phyloP scores from a whole-genome alignment of 2,797 vertebrate species.

The Sebastolobus altivelis region DNA sequence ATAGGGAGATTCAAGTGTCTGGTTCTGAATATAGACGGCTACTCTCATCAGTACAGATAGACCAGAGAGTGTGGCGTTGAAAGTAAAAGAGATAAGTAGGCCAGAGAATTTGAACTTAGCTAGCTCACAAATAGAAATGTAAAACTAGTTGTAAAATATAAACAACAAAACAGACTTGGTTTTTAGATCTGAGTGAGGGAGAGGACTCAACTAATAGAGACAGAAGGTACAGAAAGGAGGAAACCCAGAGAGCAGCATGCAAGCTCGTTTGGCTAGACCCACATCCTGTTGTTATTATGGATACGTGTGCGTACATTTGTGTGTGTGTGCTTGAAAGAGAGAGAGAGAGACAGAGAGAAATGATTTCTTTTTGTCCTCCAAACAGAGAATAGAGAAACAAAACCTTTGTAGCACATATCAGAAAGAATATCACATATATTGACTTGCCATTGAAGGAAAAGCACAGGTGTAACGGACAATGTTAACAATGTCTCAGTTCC shows the following conservation, averaged over 20 bases:
- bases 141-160: constrained; percentile 27
- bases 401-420: neutral
- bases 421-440: neutral
- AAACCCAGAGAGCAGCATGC: constrained; percentile 57
- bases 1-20: neutral
- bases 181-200: constrained; percentile 10
- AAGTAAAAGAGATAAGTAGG: constrained; percentile 59
- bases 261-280: constrained; percentile 62
- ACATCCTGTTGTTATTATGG: constrained; percentile 77
- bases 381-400: neutral
- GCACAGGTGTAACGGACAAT: neutral
- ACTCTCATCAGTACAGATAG: constrained; percentile 41
- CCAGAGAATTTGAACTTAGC: constrained; percentile 60
- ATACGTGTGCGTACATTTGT: constrained; percentile 4
- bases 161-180: constrained; percentile 10
- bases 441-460: neutral
- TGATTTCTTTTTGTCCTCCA: neutral
- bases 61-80: constrained; percentile 33
- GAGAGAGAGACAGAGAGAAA: neutral
- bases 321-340: constrained; percentile 10
- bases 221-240: constrained; percentile 45
- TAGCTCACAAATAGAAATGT: constrained; percentile 24
- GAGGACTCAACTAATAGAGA: constrained; percentile 32
- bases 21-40: constrained; percentile 19
- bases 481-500: neutral